Evolutionary conservation across 2,888 invertebrate genomes (phyloP), one percentile per base, ranked within the genome.

Genomic region (Athalia cordata): DNA sequence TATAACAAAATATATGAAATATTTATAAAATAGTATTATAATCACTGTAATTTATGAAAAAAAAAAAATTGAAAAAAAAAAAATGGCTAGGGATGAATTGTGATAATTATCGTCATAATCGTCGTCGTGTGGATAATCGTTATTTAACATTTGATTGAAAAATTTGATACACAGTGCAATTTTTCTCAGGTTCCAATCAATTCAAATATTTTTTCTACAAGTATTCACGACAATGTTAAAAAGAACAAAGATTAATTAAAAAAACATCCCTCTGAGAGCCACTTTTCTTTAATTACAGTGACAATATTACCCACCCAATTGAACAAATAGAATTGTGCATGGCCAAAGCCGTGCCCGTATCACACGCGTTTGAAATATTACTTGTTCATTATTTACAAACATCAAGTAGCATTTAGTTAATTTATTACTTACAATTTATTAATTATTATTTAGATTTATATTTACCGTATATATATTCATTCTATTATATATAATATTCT

Each of bases 1-100:
- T 89, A 88, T 89, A 89, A 89, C 88, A 89, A 89, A 89, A 89
- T 89, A 89, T 89, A 89, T 89, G 85, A 89, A 88, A 86, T 88
- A 88, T 88, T 88, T 88, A 87, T 86, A 88, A 87, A 87, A 88
- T 84, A 86, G 85, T 82, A 82, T 80, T 83, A 82, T 80, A 82
- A 79, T 79, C 84, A 82, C 82, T 86, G 86, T 83, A 83, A 83
- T 82, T 86, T 83, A 85, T 84, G 85, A 86, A 82, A 83, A 81
- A 66, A 70, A 29, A 29, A 2, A 29, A 1, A 1, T 29, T 29
- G 29, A 29, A 29, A 29, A 29, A n/a, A n/a, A n/a, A n/a, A 29
- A 29, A 29, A 29, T 29, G 29, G 29, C 29, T 2, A 29, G 29
- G 29, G 29, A 29, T 29, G 29, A 29, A 29, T 29, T 29, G 2